phyloP scores from a whole-genome alignment of 1,140 invertebrate genomes.

The Drosophila biarmipes region DNA sequence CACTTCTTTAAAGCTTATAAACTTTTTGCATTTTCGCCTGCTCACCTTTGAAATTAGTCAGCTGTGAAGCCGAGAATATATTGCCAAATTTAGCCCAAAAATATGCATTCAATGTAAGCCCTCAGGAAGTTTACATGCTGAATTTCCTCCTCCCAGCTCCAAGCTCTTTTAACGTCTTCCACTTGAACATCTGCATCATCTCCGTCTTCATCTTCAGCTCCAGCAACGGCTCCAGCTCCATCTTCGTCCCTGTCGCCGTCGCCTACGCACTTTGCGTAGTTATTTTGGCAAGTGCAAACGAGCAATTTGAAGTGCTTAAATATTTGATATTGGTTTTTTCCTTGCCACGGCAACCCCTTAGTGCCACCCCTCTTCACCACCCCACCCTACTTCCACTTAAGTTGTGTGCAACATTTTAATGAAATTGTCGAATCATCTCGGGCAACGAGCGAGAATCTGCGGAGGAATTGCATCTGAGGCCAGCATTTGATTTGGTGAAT shows the following conservation, averaged over 20 bases:
- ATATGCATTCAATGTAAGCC: conserved; percentile 2
- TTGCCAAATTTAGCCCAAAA: conserved; percentile 24
- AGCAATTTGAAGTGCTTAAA: conserved; percentile 82
- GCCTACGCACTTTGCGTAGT: conserved; percentile 74
- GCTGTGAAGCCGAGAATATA: conserved; percentile 18
- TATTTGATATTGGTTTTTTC: conserved; percentile 80
- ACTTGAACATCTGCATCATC: conserved; percentile 16
- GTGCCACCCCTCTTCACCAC: not conserved
- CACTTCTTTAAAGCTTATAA: not conserved
- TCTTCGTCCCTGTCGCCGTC: conserved; percentile 31
- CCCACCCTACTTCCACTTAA: conserved; percentile 6
- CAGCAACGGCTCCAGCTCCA: conserved; percentile 23
- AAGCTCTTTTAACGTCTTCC: conserved; percentile 2
- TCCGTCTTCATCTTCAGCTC: conserved; percentile 44
- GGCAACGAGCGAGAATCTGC: conserved; percentile 3
- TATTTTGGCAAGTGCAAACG: conserved; percentile 82
- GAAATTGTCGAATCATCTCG: conserved; percentile 64
- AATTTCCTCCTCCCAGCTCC: not conserved
- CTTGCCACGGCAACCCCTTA: conserved; percentile 28
- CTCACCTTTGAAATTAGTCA: conserved; percentile 5
- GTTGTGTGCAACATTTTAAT: conserved; percentile 66
- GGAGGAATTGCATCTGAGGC: conserved; percentile 1
- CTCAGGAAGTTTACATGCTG: not conserved
- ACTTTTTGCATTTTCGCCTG: not conserved
- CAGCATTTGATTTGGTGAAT: not conserved